Evolutionary conservation across 2,888 invertebrate species (phyloP).

Genomic region (Phaonia tiefii): DNA sequence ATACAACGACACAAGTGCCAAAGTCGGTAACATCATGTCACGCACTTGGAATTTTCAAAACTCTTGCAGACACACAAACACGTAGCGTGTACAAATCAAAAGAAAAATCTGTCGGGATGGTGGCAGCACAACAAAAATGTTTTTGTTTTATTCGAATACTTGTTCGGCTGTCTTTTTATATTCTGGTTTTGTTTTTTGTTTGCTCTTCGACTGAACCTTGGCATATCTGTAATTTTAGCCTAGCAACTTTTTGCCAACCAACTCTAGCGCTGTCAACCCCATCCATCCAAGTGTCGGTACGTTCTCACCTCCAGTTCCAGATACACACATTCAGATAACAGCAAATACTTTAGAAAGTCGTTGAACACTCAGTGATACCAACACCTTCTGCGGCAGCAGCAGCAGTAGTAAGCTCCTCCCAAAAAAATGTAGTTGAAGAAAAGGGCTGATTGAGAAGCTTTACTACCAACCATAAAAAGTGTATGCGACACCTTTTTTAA

Average conservation of each 20-base stretch:
- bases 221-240: constrained; percentile 9
- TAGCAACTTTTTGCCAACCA: constrained; percentile 22
- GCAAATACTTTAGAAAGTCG: constrained; percentile 27
- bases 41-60: constrained; percentile 46
- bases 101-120: constrained; percentile 16
- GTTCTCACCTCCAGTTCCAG: constrained; percentile 19
- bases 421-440: not conserved
- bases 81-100: not conserved
- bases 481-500: constrained; percentile 15
- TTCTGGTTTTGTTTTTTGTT: not conserved
- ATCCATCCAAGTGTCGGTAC: constrained; percentile 4
- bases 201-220: constrained; percentile 6
- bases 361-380: constrained; percentile 34
- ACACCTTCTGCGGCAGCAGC: not conserved
- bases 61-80: not conserved
- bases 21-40: constrained; percentile 58
- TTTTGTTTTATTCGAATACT: constrained; percentile 21
- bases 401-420: not conserved
- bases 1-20: constrained; percentile 47
- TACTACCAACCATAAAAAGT: constrained; percentile 11
- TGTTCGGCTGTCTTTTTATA: not conserved
- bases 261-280: constrained; percentile 16
- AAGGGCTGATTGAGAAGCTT: not conserved
- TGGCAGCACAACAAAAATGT: constrained; percentile 23
- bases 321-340: constrained; percentile 36